These are phyloP conservation scores for Camponotus floridanus DNA, from an alignment of 1,140 invertebrate genomes.

Conservation along the genomic window DNA sequence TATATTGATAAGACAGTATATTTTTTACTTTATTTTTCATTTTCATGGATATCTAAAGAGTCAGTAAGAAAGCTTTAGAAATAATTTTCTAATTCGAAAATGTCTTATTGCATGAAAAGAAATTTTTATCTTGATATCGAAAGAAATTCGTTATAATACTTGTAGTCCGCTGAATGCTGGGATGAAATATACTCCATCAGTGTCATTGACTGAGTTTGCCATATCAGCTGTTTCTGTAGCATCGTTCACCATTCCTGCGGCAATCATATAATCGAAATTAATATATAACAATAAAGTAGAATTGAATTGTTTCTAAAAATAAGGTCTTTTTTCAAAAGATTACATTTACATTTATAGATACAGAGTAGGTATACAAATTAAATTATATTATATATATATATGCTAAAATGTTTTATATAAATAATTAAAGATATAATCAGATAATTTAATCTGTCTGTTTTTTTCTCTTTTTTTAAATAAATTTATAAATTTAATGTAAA, in stretches of 20 bases:
- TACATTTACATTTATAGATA: not conserved
- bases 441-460: not conserved
- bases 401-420: not conserved
- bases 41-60: not conserved
- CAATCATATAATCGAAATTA: conserved; percentile 15
- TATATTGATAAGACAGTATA: not conserved
- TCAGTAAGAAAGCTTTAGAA: not conserved
- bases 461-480: not conserved
- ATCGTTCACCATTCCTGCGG: conserved; percentile 90
- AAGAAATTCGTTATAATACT: conserved; percentile 83
- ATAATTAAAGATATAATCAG: not conserved
- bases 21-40: not conserved
- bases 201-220: conserved; percentile 91
- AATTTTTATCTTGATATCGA: conserved; percentile 11
- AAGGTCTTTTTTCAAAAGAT: conserved; percentile 8
- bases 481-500: conserved; percentile 28
- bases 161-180: conserved; percentile 97
- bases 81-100: not conserved
- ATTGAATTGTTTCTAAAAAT: not conserved
- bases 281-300: not conserved
- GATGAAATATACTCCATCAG: conserved; percentile 95
- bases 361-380: not conserved
- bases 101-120: not conserved
- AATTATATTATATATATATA: not conserved
- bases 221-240: conserved; percentile 90